Evolutionary conservation across 2,797 vertebrate genomes (phyloP), one percentile per base, ranked within the genome.

Genomic region (Ctenopoma kingsleyae): DNA sequence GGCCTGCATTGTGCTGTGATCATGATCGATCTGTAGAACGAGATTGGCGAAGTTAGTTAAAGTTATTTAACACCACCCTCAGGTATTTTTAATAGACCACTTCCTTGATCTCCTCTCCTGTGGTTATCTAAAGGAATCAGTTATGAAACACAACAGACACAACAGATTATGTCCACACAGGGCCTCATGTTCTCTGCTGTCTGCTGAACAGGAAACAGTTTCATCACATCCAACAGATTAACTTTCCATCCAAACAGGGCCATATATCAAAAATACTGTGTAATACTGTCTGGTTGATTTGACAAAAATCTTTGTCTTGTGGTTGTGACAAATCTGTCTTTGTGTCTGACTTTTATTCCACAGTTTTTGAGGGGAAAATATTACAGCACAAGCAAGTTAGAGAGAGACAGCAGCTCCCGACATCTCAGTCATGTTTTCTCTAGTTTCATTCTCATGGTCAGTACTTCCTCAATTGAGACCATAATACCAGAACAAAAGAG

Each of bases 381-480:
- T 15, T 15, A 47, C 8, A 58, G 60, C 17, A 44, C 17, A 76
- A 71, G 72, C 44, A 66, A 53, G 30, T 60, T 11, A 49, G 10
- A 64, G 36, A 10, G 61, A 58, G 47, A 43, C 17, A 46, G 41
- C 44, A 19, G 19, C 43, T 66, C 13, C 8, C n/a, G 9, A 50
- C 69, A 65, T 80, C 71, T 81, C 54, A 40, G 57, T 71, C 53
- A 60, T 67, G 67, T 81, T 82, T 76, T 77, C 50, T 53, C 63
- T 67, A 74, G 85, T 89, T 90, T 90, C 82, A 81, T 75, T 88
- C 81, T 87, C 88, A 87, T 83, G 76, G 83, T 86, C 79, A 78
- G 17, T 53, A 90, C 90, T 95, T 95, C 94, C 93, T 88, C 91
- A 88, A 86, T 83, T 76, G 2, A 63, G 86, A 84, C 84, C 88